Percentiles rank a stretch among this genome's conserved stretches.
phyloP scores from a whole-genome alignment of 2,797 vertebrate species.

The Nasua narica region DNA sequence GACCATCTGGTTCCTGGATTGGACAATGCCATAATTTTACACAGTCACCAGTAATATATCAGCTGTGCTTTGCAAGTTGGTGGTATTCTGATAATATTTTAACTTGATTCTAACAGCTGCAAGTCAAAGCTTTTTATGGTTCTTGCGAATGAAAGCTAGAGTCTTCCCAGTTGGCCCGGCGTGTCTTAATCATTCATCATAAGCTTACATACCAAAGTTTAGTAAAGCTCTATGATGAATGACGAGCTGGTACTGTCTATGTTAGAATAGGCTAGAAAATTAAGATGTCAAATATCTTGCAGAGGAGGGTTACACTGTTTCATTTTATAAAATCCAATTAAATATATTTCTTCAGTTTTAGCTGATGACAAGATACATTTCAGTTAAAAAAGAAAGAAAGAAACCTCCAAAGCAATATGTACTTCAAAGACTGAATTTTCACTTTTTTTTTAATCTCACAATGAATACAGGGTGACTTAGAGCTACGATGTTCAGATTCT shows the following conservation, averaged over 20 bases:
- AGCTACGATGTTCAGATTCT: neutral
- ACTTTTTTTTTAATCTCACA: neutral
- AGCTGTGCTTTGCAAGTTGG: constrained; percentile 37
- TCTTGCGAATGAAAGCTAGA: constrained; percentile 64
- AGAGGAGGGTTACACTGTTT: constrained; percentile 2
- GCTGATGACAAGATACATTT: constrained; percentile 23
- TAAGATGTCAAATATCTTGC: constrained; percentile 57
- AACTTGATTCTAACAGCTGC: constrained; percentile 64
- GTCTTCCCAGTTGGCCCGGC: constrained; percentile 42
- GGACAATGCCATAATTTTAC: constrained; percentile 53
- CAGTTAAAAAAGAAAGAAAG: neutral
- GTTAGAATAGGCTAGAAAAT: constrained; percentile 61
- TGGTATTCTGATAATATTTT: constrained; percentile 61
- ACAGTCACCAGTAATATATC: constrained; percentile 50
- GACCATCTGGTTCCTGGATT: constrained; percentile 40
- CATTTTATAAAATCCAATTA: constrained; percentile 59
- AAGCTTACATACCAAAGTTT: constrained; percentile 55
- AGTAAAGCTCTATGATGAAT: constrained; percentile 50
- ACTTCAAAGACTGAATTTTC: constrained; percentile 26
- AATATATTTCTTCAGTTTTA: constrained; percentile 21
- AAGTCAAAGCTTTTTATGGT: constrained; percentile 67
- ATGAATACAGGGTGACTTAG: neutral
- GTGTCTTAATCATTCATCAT: constrained; percentile 54
- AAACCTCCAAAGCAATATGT: neutral
- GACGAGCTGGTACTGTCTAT: constrained; percentile 11